Evolutionary conservation across 2,888 invertebrate genomes (phyloP), one percentile per base, ranked within the genome.

Genomic region (Pollenia amentaria): DNA sequence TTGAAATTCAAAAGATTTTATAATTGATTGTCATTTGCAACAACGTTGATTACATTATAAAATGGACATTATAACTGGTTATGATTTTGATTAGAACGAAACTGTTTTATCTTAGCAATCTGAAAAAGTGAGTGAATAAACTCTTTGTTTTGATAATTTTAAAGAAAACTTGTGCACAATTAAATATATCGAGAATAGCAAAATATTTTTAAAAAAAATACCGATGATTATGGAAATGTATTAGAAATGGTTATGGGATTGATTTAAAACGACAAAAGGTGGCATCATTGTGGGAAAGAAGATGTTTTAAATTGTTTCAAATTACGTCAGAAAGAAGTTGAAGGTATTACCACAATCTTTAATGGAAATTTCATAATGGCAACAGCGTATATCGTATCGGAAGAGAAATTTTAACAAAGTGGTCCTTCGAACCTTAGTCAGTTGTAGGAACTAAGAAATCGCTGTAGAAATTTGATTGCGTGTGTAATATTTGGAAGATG

Each of bases 1-100:
- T 60, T 44, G 14, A 69, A 55, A 72, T 73, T 65, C 21, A n/a
- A 65, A 40, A 65, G 21, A 80, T 73, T 72, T 64, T 44, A 64
- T 81, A 73, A 73, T 40, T 64, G 6, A 64, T 55, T 72, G 53
- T 46, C 53, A 16, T 1, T n/a, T 29, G 64, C 51, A 53, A 42
- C 40, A 46, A n/a, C n/a, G n/a, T 21, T 64, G 18, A 12, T 18
- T 57, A 21, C n/a, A n/a, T 40, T 16, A 18, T 60, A 18, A 18
- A 29, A 29, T 29, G 29, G 29, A 29, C 29, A 29, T 18, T 70
- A 21, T 8, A 65, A 67, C 48, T 38, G 40, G n/a, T 51, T 69
- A 40, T 53, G 51, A 21, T 53, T 76, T 53, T 76, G 14, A 42
- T 64, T 4, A 46, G 44, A 57, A 16, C 38, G 8, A 9, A 16